phyloP scores from a whole-genome alignment of 2,797 vertebrate species.

The Gobio occitaniae region DNA sequence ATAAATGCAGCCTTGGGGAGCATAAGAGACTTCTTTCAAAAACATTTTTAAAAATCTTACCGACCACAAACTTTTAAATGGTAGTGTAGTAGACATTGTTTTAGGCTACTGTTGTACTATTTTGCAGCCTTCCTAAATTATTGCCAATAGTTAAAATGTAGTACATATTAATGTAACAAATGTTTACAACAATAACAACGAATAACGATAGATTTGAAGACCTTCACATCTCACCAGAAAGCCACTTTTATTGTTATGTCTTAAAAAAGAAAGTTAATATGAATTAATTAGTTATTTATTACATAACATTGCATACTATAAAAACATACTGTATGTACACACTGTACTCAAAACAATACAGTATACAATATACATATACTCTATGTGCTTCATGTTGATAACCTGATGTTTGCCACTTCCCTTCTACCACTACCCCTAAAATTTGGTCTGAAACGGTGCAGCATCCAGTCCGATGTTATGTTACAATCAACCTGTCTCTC shows the following conservation, averaged over 20 bases:
- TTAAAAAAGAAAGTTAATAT: neutral
- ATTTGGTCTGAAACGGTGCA: neutral
- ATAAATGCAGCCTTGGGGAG: neutral
- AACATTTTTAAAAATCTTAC: neutral
- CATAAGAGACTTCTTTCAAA: neutral
- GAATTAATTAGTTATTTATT: neutral
- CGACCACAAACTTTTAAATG: neutral
- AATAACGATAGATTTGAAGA: neutral
- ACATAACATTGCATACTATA: neutral
- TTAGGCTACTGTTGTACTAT: neutral
- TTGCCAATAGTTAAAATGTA: neutral
- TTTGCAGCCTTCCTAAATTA: neutral
- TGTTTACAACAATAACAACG: neutral
- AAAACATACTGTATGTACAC: neutral
- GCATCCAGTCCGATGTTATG: conserved; percentile 13
- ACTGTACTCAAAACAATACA: neutral
- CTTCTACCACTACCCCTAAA: neutral
- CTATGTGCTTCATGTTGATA: neutral
- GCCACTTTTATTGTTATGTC: neutral
- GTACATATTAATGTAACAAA: neutral
- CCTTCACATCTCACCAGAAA: neutral
- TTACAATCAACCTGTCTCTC: conserved; percentile 28
- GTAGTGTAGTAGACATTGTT: neutral
- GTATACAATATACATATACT: neutral
- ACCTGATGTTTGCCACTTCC: neutral